Base-by-base conservation (phyloP, 1,140 invertebrate genomes). In the Solenopsis fugax region DNA sequence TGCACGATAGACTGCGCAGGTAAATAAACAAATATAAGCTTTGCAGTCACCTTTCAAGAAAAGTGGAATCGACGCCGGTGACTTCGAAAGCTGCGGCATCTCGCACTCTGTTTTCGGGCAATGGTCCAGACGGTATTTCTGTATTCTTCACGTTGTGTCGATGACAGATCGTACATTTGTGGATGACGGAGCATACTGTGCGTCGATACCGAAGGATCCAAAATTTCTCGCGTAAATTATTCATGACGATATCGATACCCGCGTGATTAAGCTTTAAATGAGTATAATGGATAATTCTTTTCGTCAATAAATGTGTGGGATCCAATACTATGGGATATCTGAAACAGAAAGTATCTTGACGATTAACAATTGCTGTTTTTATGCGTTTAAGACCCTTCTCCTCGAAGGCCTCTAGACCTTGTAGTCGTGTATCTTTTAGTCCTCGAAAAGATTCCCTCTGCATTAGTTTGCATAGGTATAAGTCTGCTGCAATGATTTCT, bases 1-100 rank as follows among this genome's bases (percentile, higher is more conserved):
- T 5, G 88, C 92, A 37, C 90, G 45, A 41, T 91, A 93, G 1
- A 93, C 85, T 0, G 90, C 89, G 41, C 91, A 92, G 7, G 89
- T 92, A 65, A 87, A 93, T n/a, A 92, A 67, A 18, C 89, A 91
- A 13, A 92, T 80, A 81, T 91, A 92, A 4, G 60, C 75, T 24
- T 93, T 92, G 29, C n/a, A n/a, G n/a, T 87, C 62, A 1, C 67
- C 86, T 0, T 41, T 37, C 48, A 93, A 77, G 65, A 78, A 88
- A 0, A 93, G 16, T 7, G 90, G 87, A 90, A 85, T 92, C 91
- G 0, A 93, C 65, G 5, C 91, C 89, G 5, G 82, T 88, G 2
- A 90, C 58, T 60, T 90, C 89, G 77, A 92, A 93, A 4, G 69
- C 67, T 21, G 76, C 56, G 1, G 85, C 69, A 64, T 92, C 88